Conservation (phyloP, 2,113 vertebrate genomes). For the Willisornis vidua region DNA sequence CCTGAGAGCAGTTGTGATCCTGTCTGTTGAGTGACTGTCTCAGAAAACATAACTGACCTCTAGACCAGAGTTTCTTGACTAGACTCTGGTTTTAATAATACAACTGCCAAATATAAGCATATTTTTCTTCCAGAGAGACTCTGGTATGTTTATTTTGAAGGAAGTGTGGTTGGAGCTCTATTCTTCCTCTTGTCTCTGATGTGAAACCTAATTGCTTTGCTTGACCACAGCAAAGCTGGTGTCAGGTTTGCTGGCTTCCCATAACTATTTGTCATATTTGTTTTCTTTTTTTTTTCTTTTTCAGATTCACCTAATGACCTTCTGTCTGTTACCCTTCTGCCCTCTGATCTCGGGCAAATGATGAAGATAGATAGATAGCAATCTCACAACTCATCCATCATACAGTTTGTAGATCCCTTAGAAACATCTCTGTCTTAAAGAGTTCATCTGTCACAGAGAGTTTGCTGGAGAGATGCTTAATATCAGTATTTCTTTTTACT, state of each 20-base stretch:
- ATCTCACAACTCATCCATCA: constrained; percentile 43
- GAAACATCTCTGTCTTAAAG: constrained; percentile 52
- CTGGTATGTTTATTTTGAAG: background rate
- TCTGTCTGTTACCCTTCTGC: constrained; percentile 52
- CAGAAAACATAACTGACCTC: background rate
- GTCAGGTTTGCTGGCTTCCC: constrained; percentile 42
- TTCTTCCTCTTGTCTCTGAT: background rate
- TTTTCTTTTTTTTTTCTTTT: background rate
- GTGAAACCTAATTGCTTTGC: constrained; percentile 22
- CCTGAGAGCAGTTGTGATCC: background rate
- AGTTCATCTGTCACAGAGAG: constrained; percentile 39
- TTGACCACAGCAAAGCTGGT: constrained; percentile 43
- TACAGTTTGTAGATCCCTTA: constrained; percentile 10
- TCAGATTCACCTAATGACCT: constrained; percentile 40
- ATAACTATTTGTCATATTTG: constrained; percentile 15
- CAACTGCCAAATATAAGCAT: background rate
- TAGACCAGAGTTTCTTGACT: background rate
- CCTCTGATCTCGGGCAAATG: constrained; percentile 53
- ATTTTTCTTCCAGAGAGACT: background rate
- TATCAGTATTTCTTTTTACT: background rate
- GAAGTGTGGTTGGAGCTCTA: background rate
- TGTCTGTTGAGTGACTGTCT: background rate
- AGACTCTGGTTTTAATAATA: background rate
- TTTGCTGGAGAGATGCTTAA: background rate
- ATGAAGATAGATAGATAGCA: constrained; percentile 54